Conservation (phyloP, 2,113 vertebrate species). For the Balaeniceps rex region DNA sequence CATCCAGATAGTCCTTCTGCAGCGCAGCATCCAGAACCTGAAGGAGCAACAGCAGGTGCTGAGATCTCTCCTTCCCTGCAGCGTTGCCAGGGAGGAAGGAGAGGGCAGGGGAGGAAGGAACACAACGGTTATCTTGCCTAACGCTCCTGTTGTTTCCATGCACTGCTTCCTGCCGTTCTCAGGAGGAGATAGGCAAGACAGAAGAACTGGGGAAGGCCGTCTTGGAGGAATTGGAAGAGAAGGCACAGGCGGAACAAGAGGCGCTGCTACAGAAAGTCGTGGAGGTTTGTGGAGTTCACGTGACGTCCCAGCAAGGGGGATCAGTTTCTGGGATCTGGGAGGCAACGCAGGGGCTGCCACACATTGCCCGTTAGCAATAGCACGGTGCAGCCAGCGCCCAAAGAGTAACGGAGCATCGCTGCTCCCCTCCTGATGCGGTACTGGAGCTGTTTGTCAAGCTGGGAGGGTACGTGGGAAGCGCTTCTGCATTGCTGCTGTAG, state of each 20-base stretch:
- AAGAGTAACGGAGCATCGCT: neutral
- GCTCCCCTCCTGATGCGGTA: neutral
- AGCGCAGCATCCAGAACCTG: conserved; percentile 18
- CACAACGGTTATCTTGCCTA: rapidly evolving
- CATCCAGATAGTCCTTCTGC: neutral
- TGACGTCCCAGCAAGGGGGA: neutral
- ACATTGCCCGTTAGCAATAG: rapidly evolving
- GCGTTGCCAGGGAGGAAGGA: rapidly evolving
- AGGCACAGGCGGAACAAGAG: neutral
- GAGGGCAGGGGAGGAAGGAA: neutral
- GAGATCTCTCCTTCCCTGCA: neutral
- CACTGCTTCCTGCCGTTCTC: neutral
- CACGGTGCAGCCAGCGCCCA: neutral
- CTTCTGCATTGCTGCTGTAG: neutral
- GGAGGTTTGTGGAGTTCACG: neutral
- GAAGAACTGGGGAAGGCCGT: neutral
- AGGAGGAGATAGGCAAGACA: conserved; percentile 40
- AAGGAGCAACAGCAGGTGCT: conserved; percentile 50
- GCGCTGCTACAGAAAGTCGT: neutral
- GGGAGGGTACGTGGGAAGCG: neutral
- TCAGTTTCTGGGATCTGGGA: neutral
- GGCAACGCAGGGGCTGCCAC: neutral
- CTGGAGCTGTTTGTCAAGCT: neutral
- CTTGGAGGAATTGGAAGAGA: neutral
- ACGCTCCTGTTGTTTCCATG: neutral